Percentiles rank a stretch among this genome's conserved stretches.
phyloP scores from a whole-genome alignment of 2,888 invertebrate genomes.

The Scaeva pyrastri region DNA sequence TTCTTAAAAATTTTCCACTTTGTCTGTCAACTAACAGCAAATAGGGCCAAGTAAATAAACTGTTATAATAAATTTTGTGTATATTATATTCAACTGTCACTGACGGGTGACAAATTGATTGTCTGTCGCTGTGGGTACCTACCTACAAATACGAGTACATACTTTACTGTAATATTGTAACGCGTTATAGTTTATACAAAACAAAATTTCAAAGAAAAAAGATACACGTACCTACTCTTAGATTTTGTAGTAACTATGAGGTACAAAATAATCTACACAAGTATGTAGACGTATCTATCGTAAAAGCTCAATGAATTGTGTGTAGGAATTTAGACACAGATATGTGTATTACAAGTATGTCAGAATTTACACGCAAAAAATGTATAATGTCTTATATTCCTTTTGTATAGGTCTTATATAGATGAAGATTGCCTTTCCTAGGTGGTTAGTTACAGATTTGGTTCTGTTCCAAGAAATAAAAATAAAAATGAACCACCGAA shows the following conservation, averaged over 20 bases:
- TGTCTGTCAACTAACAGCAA: conserved; percentile 37
- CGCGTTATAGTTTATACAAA: conserved; percentile 30
- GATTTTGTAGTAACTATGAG: too few relatives aligned
- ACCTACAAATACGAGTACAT: too few relatives aligned
- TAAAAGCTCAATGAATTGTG: conserved; percentile 11
- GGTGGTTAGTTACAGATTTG: too few relatives aligned
- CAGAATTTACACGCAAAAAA: conserved; percentile 6
- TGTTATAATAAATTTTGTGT: conserved; percentile 17
- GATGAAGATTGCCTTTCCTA: too few relatives aligned
- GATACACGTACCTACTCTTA: background rate
- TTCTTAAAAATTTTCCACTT: background rate
- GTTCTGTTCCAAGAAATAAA: too few relatives aligned
- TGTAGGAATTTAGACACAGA: background rate
- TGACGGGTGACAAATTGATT: conserved; percentile 69
- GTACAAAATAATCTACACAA: too few relatives aligned
- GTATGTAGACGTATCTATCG: background rate
- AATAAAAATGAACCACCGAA: too few relatives aligned
- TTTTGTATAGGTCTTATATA: too few relatives aligned
- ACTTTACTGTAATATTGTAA: conserved; percentile 7
- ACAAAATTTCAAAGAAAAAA: conserved; percentile 23
- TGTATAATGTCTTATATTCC: too few relatives aligned
- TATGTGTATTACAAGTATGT: conserved; percentile 18
- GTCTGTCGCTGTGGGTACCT: conserved; percentile 59
- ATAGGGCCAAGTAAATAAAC: conserved; percentile 42
- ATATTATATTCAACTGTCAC: conserved; percentile 47